A percentile compares a stretch with the other conserved stretches of the same genome.
These are phyloP conservation scores for Drosophila lini DNA, from an alignment of 1,140 invertebrate genomes.

Conservation along the genomic window DNA sequence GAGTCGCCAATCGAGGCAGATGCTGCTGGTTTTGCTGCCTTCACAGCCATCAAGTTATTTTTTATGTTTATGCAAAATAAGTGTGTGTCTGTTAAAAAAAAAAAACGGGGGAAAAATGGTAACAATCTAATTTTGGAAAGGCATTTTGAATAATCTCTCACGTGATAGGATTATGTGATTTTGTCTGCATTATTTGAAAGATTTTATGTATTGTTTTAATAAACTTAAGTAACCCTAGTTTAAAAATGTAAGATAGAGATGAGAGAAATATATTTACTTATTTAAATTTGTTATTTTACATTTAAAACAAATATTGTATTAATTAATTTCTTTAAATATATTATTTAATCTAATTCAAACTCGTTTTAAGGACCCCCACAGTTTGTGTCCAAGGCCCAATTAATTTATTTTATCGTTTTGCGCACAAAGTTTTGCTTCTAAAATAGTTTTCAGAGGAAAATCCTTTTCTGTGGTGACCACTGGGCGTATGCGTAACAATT, in stretches of 20 bases:
- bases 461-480: conserved; percentile 15
- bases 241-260: too few relatives aligned
- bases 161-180: not conserved
- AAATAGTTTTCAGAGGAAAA: conserved; percentile 16
- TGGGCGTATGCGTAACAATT: conserved; percentile 65
- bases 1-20: conserved; percentile 40
- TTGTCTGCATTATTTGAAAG: not conserved
- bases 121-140: conserved; percentile 1
- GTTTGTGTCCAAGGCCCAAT: not conserved
- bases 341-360: not conserved
- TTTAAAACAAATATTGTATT: not conserved
- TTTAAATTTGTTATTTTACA: too few relatives aligned
- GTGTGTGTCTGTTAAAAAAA: conserved; percentile 13
- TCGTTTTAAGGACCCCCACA: not conserved
- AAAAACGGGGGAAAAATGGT: not conserved
- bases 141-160: not conserved
- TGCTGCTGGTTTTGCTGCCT: conserved; percentile 17
- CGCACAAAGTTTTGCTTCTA: not conserved
- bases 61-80: conserved; percentile 53
- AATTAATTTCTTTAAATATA: not conserved
- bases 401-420: not conserved
- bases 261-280: too few relatives aligned
- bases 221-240: not conserved
- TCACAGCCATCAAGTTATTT: conserved; percentile 33
- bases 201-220: not conserved